Evolutionary conservation across 1,140 invertebrate species (phyloP).

Genomic region (Phymastichus coffea): DNA sequence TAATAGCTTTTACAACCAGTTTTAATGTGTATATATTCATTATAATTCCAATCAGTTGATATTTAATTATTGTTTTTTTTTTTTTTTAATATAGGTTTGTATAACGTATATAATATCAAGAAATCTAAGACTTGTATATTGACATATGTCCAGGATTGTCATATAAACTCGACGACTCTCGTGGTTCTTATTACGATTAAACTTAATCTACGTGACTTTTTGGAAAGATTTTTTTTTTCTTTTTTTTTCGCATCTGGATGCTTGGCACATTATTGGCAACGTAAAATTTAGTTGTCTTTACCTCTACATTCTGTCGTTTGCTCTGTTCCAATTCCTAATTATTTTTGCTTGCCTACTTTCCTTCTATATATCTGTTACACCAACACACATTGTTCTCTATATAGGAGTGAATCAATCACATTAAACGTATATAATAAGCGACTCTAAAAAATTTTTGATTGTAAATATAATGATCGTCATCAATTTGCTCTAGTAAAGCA

Average conservation of each 20-base stretch:
- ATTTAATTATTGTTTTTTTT: no score
- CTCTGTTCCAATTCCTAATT: no score
- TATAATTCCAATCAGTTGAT: conserved; percentile 10
- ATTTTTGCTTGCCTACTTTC: no score
- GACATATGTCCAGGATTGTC: conserved; percentile 38
- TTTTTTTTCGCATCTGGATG: conserved; percentile 2
- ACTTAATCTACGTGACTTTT: no score
- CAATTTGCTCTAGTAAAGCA: background rate
- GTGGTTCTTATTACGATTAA: background rate
- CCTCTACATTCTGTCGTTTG: background rate
- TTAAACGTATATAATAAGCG: no score
- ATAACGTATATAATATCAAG: conserved; percentile 12
- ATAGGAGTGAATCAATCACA: no score
- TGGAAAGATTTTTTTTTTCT: conserved; percentile 1
- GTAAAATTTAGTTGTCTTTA: background rate
- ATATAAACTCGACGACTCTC: conserved; percentile 26
- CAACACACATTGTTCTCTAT: no score
- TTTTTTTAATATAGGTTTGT: no score
- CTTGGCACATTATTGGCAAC: conserved; percentile 27
- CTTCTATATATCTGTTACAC: no score
- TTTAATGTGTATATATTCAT: conserved; percentile 7
- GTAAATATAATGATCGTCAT: background rate
- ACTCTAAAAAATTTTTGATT: no score
- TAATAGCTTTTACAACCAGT: conserved; percentile 24
- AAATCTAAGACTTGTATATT: conserved; percentile 31